A percentile compares a stretch with the other conserved stretches of the same genome.
phyloP scores from a whole-genome alignment of 2,113 vertebrate genomes.

The Neotragus pygmaeus region DNA sequence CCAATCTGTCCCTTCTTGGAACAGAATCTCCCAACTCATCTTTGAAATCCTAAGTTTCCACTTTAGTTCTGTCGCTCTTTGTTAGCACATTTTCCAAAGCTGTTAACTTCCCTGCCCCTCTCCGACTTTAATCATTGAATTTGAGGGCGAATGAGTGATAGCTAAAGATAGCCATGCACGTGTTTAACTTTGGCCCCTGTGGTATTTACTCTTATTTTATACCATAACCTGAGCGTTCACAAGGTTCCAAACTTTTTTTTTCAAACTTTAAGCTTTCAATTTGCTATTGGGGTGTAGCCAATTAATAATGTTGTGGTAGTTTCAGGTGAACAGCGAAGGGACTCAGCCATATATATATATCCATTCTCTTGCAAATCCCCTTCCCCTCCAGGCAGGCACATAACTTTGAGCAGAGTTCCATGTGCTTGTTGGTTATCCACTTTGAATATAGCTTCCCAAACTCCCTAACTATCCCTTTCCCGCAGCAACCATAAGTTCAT shows the following conservation, averaged over 20 bases:
- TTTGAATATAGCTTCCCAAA: not conserved
- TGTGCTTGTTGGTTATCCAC: not conserved
- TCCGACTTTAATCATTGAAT: not conserved
- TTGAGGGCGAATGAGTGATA: not conserved
- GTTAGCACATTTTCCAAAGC: constrained; percentile 14
- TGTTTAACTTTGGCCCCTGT: not conserved
- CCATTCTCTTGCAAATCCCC: not conserved
- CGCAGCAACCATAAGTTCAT: not conserved
- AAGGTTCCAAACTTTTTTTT: not conserved
- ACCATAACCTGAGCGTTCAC: not conserved
- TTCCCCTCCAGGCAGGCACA: not conserved
- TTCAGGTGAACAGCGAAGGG: not conserved
- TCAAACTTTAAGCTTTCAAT: not conserved
- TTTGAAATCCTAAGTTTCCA: constrained; percentile 45
- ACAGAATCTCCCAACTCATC: constrained; percentile 50
- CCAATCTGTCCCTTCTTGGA: constrained; percentile 55
- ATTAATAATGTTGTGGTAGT: not conserved
- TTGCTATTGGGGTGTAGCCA: not conserved
- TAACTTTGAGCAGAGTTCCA: not conserved
- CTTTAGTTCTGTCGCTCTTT: not conserved
- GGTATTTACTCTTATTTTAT: not conserved
- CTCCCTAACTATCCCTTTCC: not conserved
- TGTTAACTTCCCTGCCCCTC: not conserved
- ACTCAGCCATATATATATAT: not conserved
- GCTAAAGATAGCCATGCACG: not conserved